These are phyloP conservation scores for Atractosteus spatula DNA, from an alignment of 2,113 vertebrate genomes.

Conservation along the genomic window DNA sequence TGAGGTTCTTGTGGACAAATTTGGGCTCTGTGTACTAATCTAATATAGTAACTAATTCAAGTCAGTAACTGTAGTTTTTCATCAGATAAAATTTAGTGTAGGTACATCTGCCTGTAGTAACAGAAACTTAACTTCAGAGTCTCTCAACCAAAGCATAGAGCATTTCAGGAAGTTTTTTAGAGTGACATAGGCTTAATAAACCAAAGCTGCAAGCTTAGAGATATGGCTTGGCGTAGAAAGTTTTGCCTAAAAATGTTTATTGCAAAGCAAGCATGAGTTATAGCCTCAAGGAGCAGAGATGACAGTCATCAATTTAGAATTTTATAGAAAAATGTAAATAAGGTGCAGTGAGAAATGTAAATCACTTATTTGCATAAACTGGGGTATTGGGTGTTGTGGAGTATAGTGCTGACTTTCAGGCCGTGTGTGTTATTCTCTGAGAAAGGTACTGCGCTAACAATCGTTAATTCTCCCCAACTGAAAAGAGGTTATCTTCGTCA, in stretches of 20 bases:
- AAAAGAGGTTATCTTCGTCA: constrained; percentile 55
- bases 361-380: constrained; percentile 67
- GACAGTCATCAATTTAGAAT: constrained; percentile 69
- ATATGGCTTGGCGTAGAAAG: constrained; percentile 38
- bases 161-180: not conserved
- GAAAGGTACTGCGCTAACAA: constrained; percentile 50
- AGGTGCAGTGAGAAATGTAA: constrained; percentile 63
- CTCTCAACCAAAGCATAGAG: no score
- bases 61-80: no score
- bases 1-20: no score
- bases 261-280: constrained; percentile 54
- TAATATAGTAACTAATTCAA: no score
- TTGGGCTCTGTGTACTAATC: no score
- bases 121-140: no score
- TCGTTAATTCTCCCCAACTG: constrained; percentile 61
- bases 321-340: constrained; percentile 70
- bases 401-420: constrained; percentile 54
- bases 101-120: no score
- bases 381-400: constrained; percentile 51
- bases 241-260: constrained; percentile 36
- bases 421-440: constrained; percentile 41
- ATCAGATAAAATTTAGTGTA: no score
- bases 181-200: constrained; percentile 39
- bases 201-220: constrained; percentile 55
- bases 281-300: constrained; percentile 58